Evolutionary conservation across 2,113 vertebrate species (phyloP).

Genomic region (Rhabdornis inornatus): DNA sequence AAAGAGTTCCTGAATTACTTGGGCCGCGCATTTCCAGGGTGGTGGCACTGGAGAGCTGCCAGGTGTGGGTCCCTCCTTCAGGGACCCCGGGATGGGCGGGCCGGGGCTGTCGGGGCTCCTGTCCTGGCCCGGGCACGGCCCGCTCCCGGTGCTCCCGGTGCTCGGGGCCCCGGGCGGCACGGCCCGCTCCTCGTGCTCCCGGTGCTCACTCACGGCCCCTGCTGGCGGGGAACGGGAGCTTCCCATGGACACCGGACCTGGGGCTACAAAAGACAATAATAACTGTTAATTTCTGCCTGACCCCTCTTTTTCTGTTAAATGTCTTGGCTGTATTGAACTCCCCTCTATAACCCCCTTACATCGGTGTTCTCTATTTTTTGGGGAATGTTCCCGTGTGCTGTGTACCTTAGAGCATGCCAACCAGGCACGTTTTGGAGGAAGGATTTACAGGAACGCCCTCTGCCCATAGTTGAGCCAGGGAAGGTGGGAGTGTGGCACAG

Average conservation of each 20-base stretch:
- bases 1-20: fast-evolving
- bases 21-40: fast-evolving
- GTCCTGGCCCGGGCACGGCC: background rate
- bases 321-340: fast-evolving
- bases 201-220: background rate
- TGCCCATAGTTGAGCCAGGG: fast-evolving
- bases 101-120: too few relatives aligned
- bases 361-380: fast-evolving
- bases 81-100: too few relatives aligned
- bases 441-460: background rate
- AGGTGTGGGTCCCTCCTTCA: background rate
- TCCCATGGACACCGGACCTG: fast-evolving
- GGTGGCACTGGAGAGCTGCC: fast-evolving
- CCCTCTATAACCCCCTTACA: fast-evolving
- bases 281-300: fast-evolving
- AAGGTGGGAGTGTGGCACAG: background rate
- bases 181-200: background rate
- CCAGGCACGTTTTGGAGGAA: background rate
- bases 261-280: fast-evolving
- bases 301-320: fast-evolving
- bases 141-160: too few relatives aligned
- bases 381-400: fast-evolving
- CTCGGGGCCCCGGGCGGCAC: fast-evolving
- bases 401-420: background rate
- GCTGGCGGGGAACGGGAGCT: fast-evolving